Base-by-base conservation (phyloP, 92 coral and sea anemone species). In the Palythoa grandis region DNA sequence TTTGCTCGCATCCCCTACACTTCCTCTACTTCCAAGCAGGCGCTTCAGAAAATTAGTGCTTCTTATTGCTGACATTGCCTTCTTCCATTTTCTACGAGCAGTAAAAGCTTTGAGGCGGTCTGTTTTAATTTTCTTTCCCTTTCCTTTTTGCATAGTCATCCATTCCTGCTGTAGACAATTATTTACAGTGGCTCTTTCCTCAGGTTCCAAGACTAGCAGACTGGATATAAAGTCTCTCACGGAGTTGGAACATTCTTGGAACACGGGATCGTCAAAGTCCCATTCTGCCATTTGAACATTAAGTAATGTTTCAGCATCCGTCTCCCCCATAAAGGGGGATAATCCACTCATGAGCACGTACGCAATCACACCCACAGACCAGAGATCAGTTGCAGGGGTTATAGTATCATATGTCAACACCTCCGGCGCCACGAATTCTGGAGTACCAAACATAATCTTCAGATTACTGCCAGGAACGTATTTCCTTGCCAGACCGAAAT, bases 321-420 rank as follows among this genome's bases (percentile, higher is more conserved):
- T 95, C 56, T 97, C 99, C 40, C 99, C 99, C 91, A 97, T 91
- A 52, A 97, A 97, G 22, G 99, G 99, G 35, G 99, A 97, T 23
- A 97, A 85, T 52, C 99, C 99, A 77, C 99, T 97, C 35, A 97
- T 85, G 16, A 97, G 89, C 6, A 97, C 98, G 89, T 97, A 97
- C 43, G 99, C 98, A 53, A 97, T 97, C 40, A 97, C 99, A n/a
- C 99, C 99, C 37, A 97, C 91, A 16, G 99, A 94, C 99, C 99
- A 97, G 63, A 95, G 84, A 88, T 97, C 99, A 47, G 99, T 97
- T 69, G 98, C 97, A 15, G 98, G 98, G 48, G 98, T 95, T 29
- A 97, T 95, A 38, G 88, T 93, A 56, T 97, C 99, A 89, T 91
- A 97, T 84, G 94, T 92, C 15, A 97, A 89, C 50, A 95, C 98